Conservation (phyloP, 2,888 invertebrate species). For the Tillus elongatus region DNA sequence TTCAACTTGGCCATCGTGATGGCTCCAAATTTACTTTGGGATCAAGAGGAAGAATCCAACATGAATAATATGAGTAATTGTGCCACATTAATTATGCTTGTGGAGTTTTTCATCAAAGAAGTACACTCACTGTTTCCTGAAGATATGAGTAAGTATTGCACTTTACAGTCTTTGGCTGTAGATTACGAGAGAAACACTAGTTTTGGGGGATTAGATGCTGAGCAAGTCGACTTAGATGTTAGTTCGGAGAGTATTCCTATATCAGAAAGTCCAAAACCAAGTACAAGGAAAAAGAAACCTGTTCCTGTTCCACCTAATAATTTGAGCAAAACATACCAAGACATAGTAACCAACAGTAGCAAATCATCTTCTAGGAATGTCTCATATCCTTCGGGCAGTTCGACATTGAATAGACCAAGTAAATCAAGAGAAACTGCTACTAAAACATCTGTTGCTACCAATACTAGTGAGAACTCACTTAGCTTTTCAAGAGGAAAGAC, state of each 20-base stretch:
- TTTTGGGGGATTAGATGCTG: no score
- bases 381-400: constrained; percentile 44
- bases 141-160: constrained; percentile 63
- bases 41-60: constrained; percentile 52
- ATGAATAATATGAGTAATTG: constrained; percentile 82
- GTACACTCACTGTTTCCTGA: constrained; percentile 78
- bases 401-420: constrained; percentile 52
- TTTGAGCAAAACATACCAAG: constrained; percentile 37
- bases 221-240: constrained; percentile 17
- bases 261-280: constrained; percentile 55
- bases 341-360: constrained; percentile 18
- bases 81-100: constrained; percentile 71
- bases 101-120: constrained; percentile 73
- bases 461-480: constrained; percentile 30
- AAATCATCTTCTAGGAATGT: constrained; percentile 11
- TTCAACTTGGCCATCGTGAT: constrained; percentile 95
- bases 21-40: constrained; percentile 90
- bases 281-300: constrained; percentile 61
- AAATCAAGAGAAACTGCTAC: constrained; percentile 39
- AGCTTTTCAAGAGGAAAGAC: constrained; percentile 38
- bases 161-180: constrained; percentile 29
- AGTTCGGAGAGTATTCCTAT: constrained; percentile 22
- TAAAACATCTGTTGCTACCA: constrained; percentile 41
- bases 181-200: constrained; percentile 22
- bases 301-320: constrained; percentile 53